Evolutionary conservation across 2,113 vertebrate species (phyloP).

Genomic region (Calcarius ornatus): DNA sequence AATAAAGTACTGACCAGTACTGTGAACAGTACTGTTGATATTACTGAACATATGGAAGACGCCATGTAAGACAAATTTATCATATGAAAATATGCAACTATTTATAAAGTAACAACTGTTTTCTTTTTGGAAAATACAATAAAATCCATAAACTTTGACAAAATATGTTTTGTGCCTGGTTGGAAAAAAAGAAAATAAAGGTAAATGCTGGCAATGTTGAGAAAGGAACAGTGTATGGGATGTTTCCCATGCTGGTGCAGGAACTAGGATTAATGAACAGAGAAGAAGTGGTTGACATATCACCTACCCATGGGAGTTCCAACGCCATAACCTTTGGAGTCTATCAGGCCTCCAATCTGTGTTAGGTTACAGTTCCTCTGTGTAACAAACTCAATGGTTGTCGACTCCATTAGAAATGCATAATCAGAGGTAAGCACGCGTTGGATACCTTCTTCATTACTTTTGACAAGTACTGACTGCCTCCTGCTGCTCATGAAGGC

Average conservation of each 20-base stretch:
- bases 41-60: background rate
- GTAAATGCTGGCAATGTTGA: background rate
- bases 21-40: background rate
- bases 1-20: background rate
- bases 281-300: background rate
- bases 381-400: conserved; percentile 94
- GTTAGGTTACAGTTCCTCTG: conserved; percentile 98
- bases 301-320: conserved; percentile 97
- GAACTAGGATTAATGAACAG: conserved; percentile 41
- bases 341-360: conserved; percentile 96
- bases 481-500: conserved; percentile 98
- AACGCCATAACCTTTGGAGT: conserved; percentile 95
- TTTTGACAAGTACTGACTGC: conserved; percentile 96
- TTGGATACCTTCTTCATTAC: conserved; percentile 94
- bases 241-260: background rate
- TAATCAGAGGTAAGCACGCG: conserved; percentile 96
- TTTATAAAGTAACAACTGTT: background rate
- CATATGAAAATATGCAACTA: background rate
- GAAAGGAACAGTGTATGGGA: background rate
- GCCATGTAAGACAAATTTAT: background rate
- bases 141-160: background rate
- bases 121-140: background rate
- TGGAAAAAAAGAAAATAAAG: background rate
- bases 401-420: conserved; percentile 97
- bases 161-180: background rate